Evolutionary conservation across 2,113 vertebrate genomes (phyloP).

Genomic region (Redunca redunca): DNA sequence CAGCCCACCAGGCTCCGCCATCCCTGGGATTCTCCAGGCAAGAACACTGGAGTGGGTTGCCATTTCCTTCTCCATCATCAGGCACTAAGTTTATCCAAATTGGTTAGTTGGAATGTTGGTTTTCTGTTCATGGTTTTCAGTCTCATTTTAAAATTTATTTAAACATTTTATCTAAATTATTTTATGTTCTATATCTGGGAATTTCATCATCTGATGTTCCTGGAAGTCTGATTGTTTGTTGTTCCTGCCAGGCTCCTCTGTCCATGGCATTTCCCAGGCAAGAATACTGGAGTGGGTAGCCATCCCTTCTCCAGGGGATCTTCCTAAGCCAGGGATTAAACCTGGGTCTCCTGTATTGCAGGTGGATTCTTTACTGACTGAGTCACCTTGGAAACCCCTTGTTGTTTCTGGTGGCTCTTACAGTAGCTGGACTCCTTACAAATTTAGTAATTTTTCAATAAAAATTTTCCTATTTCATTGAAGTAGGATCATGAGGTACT

Average conservation of each 20-base stretch:
- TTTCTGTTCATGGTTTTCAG: not conserved
- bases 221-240: not conserved
- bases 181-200: not conserved
- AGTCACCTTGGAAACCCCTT: not conserved
- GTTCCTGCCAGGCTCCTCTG: not conserved
- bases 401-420: not conserved
- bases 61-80: not conserved
- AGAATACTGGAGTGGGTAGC: not conserved
- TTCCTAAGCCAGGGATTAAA: not conserved
- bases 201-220: not conserved
- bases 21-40: too few species aligned
- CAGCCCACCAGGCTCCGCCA: too few species aligned
- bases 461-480: not conserved
- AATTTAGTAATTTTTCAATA: conserved; percentile 20
- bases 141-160: conserved; percentile 12
- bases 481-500: not conserved
- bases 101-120: not conserved
- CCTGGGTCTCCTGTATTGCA: not conserved
- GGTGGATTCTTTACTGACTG: not conserved
- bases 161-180: not conserved
- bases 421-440: not conserved
- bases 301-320: not conserved
- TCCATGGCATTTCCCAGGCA: not conserved
- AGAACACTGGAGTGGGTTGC: too few species aligned
- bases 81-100: not conserved